phyloP scores from a whole-genome alignment of 2,113 vertebrate genomes.

The Rhadina sibilatrix region DNA sequence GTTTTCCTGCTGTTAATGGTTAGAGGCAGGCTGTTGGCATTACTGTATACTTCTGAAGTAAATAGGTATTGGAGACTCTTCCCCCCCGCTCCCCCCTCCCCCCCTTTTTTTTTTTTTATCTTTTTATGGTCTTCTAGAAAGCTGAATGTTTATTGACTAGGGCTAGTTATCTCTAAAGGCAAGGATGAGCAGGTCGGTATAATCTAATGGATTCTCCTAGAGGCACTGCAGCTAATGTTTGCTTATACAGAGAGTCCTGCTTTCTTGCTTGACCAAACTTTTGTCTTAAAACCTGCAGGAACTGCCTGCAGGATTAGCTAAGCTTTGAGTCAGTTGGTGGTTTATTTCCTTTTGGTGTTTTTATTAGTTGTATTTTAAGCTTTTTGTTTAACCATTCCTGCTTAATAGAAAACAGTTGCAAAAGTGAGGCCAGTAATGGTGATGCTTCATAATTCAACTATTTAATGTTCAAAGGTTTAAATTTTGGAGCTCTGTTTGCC shows the following conservation, averaged over 20 bases:
- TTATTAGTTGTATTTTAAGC: not conserved
- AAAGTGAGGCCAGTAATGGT: not conserved
- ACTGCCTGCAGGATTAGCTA: not conserved
- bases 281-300: not conserved
- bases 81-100: fast-evolving
- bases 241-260: not conserved
- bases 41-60: not conserved
- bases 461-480: not conserved
- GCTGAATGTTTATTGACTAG: not conserved
- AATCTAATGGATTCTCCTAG: not conserved
- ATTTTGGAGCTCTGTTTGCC: not conserved
- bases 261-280: not conserved
- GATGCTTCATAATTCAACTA: not conserved
- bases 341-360: not conserved
- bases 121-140: not conserved
- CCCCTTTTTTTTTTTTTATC: not conserved
- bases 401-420: not conserved
- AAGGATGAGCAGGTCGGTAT: not conserved
- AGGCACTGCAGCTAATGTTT: not conserved
- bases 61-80: not conserved
- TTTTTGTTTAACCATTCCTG: not conserved
- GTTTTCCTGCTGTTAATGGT: not conserved
- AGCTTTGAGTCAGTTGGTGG: not conserved
- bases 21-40: not conserved
- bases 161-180: not conserved